Evolutionary conservation across 2,113 vertebrate genomes (phyloP), one percentile per base, ranked within the genome.

Genomic region (Anguilla rostrata): DNA sequence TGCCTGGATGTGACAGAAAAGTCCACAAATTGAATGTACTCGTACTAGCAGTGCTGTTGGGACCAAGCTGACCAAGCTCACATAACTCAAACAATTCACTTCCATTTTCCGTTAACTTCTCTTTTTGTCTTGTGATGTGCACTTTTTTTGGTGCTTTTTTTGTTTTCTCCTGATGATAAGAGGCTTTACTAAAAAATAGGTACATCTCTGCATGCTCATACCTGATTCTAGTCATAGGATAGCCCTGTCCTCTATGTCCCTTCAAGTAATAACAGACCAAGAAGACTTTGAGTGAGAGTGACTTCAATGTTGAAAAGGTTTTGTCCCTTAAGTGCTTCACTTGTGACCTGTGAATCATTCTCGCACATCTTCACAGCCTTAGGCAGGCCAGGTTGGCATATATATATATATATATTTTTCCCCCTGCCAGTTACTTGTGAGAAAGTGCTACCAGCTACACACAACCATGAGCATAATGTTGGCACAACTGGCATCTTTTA

Each of bases 261-360:
- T 75, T 75, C 41, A 11, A 53, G 41, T 49, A 82, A 82, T 49
- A 82, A 82, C 8, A 82, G 81, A 49, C 16, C 46, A 82, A 49
- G 41, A 11, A 82, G 26, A 0, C 9, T 7, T 49, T 22, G 41
- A 82, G 3, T 39, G 41, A 29, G 15, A 49, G 40, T 49, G 41
- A n/a, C 9, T 12, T 46, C 22, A 26, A 20, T 81, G 40, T 81
- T 39, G 20, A 66, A 66, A 26, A 8, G 60, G 20, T 40, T 14
- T 81, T 20, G 16, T 7, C 43, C 46, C n/a, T n/a, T 49, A 82
- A 29, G 22, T 20, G 43, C 41, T 82, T 43, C 22, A 53, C 41
- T 49, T 12, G 18, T 82, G 46, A 49, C 81, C 41, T 82, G 81
- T 22, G 18, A 40, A 16, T 46, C 43, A 40, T 81, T 81, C 14